Base-by-base conservation (phyloP, 2,113 vertebrate species). In the Tragelaphus strepsiceros region DNA sequence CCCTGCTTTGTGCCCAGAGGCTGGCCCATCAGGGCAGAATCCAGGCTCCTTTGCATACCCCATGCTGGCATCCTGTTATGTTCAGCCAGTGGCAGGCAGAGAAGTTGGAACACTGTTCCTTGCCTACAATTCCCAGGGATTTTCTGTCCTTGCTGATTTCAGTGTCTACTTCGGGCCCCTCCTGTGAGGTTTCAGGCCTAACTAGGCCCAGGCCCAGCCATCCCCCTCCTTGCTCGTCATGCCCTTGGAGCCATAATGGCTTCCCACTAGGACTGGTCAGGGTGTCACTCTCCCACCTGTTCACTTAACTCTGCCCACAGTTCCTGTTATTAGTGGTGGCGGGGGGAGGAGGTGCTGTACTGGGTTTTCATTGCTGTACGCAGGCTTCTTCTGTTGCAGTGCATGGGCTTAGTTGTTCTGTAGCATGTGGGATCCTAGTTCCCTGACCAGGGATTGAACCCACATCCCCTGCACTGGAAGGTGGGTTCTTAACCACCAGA, bases 171-270 rank as follows among this genome's bases (percentile, higher is more conserved):
- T 28, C 28, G 0, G 2, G 46, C 16, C 30, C 14, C 22, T 24
- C 39, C 32, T 15, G 17, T 3, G 1, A 16, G 28, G 83, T 32
- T 62, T 80, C 39, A 14, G 26, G 30, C 43, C 64, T 54, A 6
- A 19, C 2, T 32, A 49, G 19, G 13, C 22, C 17, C 1, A 1
- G n/a, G 62, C 53, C n/a, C 28, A 3, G 4, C 5, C 15, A 2
- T 14, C 11, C 4, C 9, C 22, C 12, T 26, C 16, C 39, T 56
- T 21, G 5, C 30, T 54, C 39, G 58, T 95, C 17, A 0, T 1
- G 49, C 5, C 4, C 28, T 16, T 8, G 4, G 15, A 30, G 26
- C 32, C 19, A 12, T 12, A 11, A 16, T 3, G 3, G 4, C 58
- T 15, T 30, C 49, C 53, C 1, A 15, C 11, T 19, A 5, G 8